Evolutionary conservation across 2,888 invertebrate genomes (phyloP), one percentile per base, ranked within the genome.

Genomic region (Toxonevra muliebris): DNA sequence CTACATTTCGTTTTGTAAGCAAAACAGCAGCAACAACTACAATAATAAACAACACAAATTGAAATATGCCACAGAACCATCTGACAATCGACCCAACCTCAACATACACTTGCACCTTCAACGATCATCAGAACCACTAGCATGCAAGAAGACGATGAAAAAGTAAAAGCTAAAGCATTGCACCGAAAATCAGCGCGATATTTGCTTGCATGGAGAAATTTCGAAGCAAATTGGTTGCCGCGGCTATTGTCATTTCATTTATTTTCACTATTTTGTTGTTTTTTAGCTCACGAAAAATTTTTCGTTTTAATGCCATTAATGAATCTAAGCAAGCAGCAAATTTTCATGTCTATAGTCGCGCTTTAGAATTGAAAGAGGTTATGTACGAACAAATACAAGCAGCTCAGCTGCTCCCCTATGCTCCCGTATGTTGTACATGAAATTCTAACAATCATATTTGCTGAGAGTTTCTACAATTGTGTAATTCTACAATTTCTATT

Each of bases 21-120:
- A 30, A 57, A 30, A 48, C 55, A 63, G 19, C 48, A 40, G 17
- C 40, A 54, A 41, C 41, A 45, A 40, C 57, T 55, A 57, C 48
- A 55, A 30, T n/a, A 48, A 13, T 17, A 57, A 64, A 57, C 48
- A 64, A 48, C 41, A 17, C 15, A 52, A 41, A 65, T 52, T 41
- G 9, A 64, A 50, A 57, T 40, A 15, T 45, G 50, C 41, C n/a
- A n/a, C 52, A 65, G 41, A 1, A 40, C 30, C 48, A 53, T 30
- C 30, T 48, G 11, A 11, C 48, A 15, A 48, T n/a, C 48, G 48
- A 48, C 30, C n/a, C 48, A 15, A 5, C 9, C 48, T 13, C 48
- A 12, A 13, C 45, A 45, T 12, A 13, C 48, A 48, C 13, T 13
- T 13, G 19, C 13, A 57, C 19, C n/a, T 43, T 43, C 15, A 48